Conservation (phyloP, 2,888 invertebrate genomes). For the Ectobius pallidus region DNA sequence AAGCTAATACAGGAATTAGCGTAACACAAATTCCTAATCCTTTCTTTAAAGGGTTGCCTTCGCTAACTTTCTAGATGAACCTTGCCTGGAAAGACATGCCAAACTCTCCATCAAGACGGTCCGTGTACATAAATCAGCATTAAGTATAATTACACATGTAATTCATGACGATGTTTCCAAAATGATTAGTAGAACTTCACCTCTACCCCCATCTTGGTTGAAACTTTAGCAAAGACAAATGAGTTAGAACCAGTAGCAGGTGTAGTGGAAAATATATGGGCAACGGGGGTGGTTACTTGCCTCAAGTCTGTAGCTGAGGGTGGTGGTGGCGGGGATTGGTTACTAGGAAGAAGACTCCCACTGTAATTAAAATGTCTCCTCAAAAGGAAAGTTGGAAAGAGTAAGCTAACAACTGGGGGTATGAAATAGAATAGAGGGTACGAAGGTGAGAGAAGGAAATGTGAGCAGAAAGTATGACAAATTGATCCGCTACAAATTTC, state of each 20-base stretch:
- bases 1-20: too few species aligned
- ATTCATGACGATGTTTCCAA: conserved; percentile 1
- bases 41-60: too few species aligned
- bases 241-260: conserved; percentile 31
- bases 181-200: conserved; percentile 9
- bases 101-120: not conserved
- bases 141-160: not conserved
- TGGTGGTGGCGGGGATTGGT: conserved; percentile 6
- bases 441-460: conserved; percentile 34
- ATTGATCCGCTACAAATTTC: conserved; percentile 33
- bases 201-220: conserved; percentile 23
- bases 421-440: conserved; percentile 26
- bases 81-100: not conserved
- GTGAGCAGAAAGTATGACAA: conserved; percentile 38
- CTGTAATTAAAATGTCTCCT: conserved; percentile 41
- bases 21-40: too few species aligned
- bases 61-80: too few species aligned
- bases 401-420: not conserved
- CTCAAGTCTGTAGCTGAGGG: not conserved
- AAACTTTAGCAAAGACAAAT: conserved; percentile 36
- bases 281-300: conserved; percentile 7
- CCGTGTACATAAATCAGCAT: not conserved
- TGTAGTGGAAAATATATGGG: conserved; percentile 37
- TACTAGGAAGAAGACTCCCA: conserved; percentile 11
- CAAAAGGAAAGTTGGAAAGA: conserved; percentile 37